Evolutionary conservation across 2,888 invertebrate species (phyloP).

Genomic region (Deroplatys truncata): DNA sequence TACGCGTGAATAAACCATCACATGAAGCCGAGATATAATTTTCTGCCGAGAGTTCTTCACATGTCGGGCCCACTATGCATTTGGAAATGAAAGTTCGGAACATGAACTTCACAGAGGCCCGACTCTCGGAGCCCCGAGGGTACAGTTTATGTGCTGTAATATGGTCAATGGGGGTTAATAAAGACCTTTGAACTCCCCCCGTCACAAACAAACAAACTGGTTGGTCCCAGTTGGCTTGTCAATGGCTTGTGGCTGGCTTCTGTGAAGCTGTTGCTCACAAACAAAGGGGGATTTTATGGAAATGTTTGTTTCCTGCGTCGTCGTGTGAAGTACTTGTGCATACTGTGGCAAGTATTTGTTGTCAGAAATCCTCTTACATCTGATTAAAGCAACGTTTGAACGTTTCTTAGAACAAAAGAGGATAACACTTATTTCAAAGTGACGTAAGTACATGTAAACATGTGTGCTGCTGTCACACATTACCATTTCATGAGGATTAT

Average conservation of each 20-base stretch:
- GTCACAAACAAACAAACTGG: not conserved
- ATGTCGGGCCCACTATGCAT: not conserved
- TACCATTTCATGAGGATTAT: too few relatives aligned
- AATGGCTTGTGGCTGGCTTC: not conserved
- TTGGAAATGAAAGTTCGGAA: not conserved
- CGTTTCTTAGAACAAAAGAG: not conserved
- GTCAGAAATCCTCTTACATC: not conserved
- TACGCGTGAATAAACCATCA: not conserved
- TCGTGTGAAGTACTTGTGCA: not conserved
- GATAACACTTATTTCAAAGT: too few relatives aligned
- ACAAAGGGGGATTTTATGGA: not conserved
- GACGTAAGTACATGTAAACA: too few relatives aligned
- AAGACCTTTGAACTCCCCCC: not conserved
- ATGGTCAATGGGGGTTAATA: not conserved
- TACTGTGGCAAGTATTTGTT: too few relatives aligned
- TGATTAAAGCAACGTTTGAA: not conserved
- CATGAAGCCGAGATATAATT: not conserved
- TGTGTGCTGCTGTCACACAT: too few relatives aligned
- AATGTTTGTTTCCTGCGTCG: not conserved
- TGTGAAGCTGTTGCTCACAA: not conserved
- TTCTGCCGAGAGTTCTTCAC: not conserved
- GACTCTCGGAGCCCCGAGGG: not conserved
- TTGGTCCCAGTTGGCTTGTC: not conserved
- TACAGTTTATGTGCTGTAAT: not conserved
- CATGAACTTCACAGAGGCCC: not conserved